These are phyloP conservation scores for Caenorhabditis uteleia DNA, from an alignment of 2,888 invertebrate genomes.

Conservation along the genomic window DNA sequence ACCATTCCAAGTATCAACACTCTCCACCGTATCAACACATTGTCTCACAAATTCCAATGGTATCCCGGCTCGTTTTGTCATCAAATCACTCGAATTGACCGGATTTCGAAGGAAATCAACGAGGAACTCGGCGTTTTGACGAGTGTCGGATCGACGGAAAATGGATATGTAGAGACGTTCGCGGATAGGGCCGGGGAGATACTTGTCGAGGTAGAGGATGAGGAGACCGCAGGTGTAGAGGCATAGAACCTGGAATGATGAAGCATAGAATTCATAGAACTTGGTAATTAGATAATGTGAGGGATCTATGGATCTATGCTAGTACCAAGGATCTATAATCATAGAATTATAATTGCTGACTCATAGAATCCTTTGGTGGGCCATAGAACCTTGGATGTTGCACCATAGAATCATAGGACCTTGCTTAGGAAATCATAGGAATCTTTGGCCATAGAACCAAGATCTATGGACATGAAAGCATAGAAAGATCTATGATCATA, in stretches of 20 bases:
- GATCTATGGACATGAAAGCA: too few species aligned
- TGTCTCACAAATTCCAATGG: conserved; percentile 11
- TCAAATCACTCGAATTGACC: background rate
- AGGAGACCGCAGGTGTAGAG: conserved; percentile 20
- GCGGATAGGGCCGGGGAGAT: conserved; percentile 20
- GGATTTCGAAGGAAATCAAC: conserved; percentile 42
- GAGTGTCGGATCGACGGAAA: conserved; percentile 30
- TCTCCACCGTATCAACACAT: conserved; percentile 9
- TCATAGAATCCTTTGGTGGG: too few species aligned
- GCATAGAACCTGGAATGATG: conserved; percentile 18
- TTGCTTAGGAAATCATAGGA: too few species aligned
- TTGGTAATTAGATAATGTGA: background rate
- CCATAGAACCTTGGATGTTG: too few species aligned
- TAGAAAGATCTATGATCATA: too few species aligned
- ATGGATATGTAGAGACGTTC: conserved; percentile 43
- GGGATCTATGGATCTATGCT: too few species aligned
- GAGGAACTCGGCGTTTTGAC: conserved; percentile 42
- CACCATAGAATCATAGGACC: too few species aligned
- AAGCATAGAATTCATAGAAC: too few species aligned
- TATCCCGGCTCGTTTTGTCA: conserved; percentile 10
- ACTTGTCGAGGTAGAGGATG: conserved; percentile 24
- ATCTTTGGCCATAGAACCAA: too few species aligned
- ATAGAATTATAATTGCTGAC: too few species aligned
- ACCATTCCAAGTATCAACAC: conserved; percentile 10
- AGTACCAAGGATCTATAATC: too few species aligned